phyloP scores from a whole-genome alignment of 2,113 vertebrate genomes.

The Platichthys stellatus region DNA sequence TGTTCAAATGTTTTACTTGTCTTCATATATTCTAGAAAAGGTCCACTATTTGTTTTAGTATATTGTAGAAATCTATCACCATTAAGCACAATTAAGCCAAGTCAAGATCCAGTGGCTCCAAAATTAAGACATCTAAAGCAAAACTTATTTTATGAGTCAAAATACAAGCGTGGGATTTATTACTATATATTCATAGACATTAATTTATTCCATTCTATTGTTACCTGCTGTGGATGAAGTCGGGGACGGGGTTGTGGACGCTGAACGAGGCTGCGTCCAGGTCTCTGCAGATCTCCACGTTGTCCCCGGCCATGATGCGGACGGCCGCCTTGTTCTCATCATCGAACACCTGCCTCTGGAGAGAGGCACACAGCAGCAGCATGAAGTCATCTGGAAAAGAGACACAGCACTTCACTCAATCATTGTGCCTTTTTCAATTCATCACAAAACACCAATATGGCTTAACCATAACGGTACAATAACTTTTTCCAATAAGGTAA shows the following conservation, averaged over 20 bases:
- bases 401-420: not conserved
- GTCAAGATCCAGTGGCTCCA: no score
- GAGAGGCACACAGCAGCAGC: slow-evolving; percentile 93
- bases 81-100: not conserved
- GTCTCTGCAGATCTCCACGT: slow-evolving; percentile 98
- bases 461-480: no score
- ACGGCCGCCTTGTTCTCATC: slow-evolving; percentile 95
- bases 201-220: not conserved
- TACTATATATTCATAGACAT: no score
- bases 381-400: slow-evolving; percentile 91
- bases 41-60: no score
- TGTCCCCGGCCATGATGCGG: slow-evolving; percentile 93
- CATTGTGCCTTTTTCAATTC: not conserved
- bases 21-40: no score
- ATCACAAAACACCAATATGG: not conserved
- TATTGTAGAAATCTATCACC: no score
- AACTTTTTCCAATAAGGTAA: no score
- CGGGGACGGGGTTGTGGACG: slow-evolving; percentile 96
- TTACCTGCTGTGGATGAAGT: slow-evolving; percentile 98
- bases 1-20: no score
- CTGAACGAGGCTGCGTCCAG: slow-evolving; percentile 95
- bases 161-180: no score
- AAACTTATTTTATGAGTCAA: no score
- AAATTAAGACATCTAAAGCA: no score
- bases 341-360: slow-evolving; percentile 96